Percentiles rank a stretch among this genome's conserved stretches.
Conservation (phyloP, 2,888 invertebrate genomes). For the Chromoteleia sp. region DNA sequence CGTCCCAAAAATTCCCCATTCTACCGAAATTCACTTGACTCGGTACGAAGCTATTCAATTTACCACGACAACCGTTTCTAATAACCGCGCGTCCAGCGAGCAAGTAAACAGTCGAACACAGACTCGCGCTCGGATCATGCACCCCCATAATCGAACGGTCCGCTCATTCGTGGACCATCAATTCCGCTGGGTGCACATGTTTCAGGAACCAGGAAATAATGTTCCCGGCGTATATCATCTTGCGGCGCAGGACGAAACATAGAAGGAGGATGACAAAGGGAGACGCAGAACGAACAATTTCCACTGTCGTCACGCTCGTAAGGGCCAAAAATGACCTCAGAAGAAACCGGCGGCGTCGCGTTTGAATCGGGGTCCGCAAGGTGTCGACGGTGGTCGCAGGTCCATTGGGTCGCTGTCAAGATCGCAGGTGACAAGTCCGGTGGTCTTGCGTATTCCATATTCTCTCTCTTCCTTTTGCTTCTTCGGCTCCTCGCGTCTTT, state of each 20-base stretch:
- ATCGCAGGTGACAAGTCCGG: slow-evolving; percentile 83
- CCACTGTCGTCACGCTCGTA: slow-evolving; percentile 49
- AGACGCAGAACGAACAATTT: slow-evolving; percentile 21
- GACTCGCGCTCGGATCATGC: slow-evolving; percentile 16
- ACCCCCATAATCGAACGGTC: slow-evolving; percentile 23
- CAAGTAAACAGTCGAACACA: slow-evolving; percentile 14
- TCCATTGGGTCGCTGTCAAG: slow-evolving; percentile 70
- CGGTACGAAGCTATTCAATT: not conserved
- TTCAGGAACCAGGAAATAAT: slow-evolving; percentile 13
- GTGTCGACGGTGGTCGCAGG: slow-evolving; percentile 77
- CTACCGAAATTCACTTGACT: slow-evolving; percentile 21
- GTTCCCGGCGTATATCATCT: slow-evolving; percentile 5
- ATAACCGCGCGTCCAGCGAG: slow-evolving; percentile 5
- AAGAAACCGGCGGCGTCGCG: slow-evolving; percentile 39
- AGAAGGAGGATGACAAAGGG: slow-evolving; percentile 12
- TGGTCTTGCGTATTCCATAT: slow-evolving; percentile 74
- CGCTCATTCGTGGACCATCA: slow-evolving; percentile 8
- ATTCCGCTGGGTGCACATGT: slow-evolving; percentile 27
- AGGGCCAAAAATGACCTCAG: slow-evolving; percentile 62
- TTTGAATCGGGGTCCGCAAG: slow-evolving; percentile 69
- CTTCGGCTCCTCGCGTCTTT: not conserved
- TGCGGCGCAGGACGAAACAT: slow-evolving; percentile 13
- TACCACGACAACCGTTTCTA: not conserved
- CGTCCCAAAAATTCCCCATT: not conserved
- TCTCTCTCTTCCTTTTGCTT: not conserved